Evolutionary conservation across 1,140 invertebrate species (phyloP).

Genomic region (Dufourea novaeangliae): DNA sequence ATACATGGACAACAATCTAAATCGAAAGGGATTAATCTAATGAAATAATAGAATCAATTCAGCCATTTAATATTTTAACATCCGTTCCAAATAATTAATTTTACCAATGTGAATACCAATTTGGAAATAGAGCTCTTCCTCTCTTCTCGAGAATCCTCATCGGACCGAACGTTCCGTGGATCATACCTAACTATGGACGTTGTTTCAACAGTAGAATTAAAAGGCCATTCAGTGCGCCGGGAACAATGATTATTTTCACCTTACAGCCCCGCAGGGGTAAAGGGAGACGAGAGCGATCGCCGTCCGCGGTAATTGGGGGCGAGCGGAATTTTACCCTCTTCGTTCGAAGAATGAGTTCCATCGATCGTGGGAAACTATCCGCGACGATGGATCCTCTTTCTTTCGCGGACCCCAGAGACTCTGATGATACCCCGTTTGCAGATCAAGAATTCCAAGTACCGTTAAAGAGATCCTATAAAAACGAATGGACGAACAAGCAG

Average conservation of each 20-base stretch:
- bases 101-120: not conserved
- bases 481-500: not conserved
- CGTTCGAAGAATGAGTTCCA: constrained; percentile 38
- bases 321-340: constrained; percentile 51
- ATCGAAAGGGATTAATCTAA: no score
- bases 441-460: constrained; percentile 36
- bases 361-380: constrained; percentile 52
- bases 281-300: constrained; percentile 16
- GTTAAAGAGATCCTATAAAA: not conserved
- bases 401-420: constrained; percentile 22
- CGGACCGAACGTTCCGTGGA: not conserved
- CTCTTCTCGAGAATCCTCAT: not conserved
- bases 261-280: constrained; percentile 44
- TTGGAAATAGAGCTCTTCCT: not conserved
- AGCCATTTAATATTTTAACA: not conserved
- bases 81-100: not conserved
- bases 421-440: constrained; percentile 14
- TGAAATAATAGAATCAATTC: no score
- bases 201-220: constrained; percentile 24
- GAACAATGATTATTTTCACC: constrained; percentile 55
- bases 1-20: no score
- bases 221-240: constrained; percentile 8
- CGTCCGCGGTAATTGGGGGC: constrained; percentile 45
- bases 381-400: constrained; percentile 22
- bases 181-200: constrained; percentile 33